These are phyloP conservation scores for human DNA, from an alignment of 2,113 vertebrate species.

Conservation along the genomic window DNA sequence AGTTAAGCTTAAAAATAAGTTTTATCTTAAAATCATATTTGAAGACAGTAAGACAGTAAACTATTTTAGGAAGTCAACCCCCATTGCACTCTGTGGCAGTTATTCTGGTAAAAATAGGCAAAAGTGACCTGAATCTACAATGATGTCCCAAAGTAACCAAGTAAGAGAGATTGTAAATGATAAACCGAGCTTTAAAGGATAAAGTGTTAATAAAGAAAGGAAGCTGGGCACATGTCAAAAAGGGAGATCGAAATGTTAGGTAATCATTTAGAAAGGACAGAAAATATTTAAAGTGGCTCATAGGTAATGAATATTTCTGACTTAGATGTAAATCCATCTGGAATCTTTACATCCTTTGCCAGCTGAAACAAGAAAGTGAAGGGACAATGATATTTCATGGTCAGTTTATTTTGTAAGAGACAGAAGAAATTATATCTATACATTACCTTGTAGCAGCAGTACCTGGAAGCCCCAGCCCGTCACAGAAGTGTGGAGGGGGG, in stretches of 20 bases:
- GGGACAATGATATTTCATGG: neutral
- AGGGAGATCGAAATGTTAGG: neutral
- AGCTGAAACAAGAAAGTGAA: conserved; percentile 31
- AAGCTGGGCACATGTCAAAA: neutral
- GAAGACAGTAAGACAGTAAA: conserved; percentile 46
- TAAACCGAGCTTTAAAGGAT: neutral
- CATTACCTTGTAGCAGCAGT: neutral
- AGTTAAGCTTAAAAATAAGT: conserved; percentile 59
- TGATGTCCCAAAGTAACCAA: neutral
- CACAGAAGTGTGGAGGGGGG: neutral
- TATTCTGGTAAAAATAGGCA: conserved; percentile 39
- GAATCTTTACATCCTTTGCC: neutral
- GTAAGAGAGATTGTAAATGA: neutral
- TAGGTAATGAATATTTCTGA: neutral
- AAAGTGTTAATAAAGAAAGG: neutral
- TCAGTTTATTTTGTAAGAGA: conserved; percentile 5
- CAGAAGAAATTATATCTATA: neutral
- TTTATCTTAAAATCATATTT: conserved; percentile 68
- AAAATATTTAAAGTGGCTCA: conserved; percentile 48
- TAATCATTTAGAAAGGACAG: neutral
- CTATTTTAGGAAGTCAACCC: conserved; percentile 53
- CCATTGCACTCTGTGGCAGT: conserved; percentile 48
- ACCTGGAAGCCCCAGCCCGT: neutral
- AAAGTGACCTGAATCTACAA: conserved; percentile 11
- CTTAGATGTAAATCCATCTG: neutral